Evolutionary conservation across 1,140 invertebrate genomes (phyloP), one percentile per base, ranked within the genome.

Genomic region (Pachyrhynchus sulphureomaculatus): DNA sequence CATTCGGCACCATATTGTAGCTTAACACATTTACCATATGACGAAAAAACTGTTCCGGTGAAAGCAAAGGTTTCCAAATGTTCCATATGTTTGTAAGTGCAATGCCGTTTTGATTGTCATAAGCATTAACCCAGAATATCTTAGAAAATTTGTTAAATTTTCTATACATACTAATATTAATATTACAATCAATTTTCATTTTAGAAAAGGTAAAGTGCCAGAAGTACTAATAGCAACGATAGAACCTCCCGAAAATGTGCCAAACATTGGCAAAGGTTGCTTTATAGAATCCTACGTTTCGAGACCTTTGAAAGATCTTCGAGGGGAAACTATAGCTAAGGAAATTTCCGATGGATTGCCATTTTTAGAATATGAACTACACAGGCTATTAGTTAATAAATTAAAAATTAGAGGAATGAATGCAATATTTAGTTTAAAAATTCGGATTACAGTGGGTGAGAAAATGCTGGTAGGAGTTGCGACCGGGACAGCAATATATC

Each of bases 311-410:
- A 84, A 86, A 58, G 92, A 94, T 68, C 76, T 87, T 6, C 85
- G 88, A 42, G 88, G 90, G 1, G 95, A 97, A 79, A 81, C 89
- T 1, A 93, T 91, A 73, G 95, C 95, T 2, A 91, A 95, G 73
- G 94, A 98, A 79, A 92, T 98, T 54, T 96, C 93, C 4, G 91
- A 93, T 76, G 86, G 89, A 54, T 78, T 98, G 36, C 96, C 96
- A 0, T 98, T 98, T 78, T 75, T 98, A 37, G 95, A 98, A 76
- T 98, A 97, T 77, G 96, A 98, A 75, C 78, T 98, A 21, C 93
- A 98, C 75, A 87, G 92, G 62, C 84, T 96, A 68, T 78, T 98
- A 9, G 82, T 96, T 1, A 95, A 94, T 70, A 98, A 96, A 76
- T 77, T 98, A 0, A 88, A 91, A 75, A 88, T 95, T 59, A 93